Percentiles rank a stretch among this genome's conserved stretches.
Conservation (phyloP, 2,113 vertebrate species). For the Corapipo altera region DNA sequence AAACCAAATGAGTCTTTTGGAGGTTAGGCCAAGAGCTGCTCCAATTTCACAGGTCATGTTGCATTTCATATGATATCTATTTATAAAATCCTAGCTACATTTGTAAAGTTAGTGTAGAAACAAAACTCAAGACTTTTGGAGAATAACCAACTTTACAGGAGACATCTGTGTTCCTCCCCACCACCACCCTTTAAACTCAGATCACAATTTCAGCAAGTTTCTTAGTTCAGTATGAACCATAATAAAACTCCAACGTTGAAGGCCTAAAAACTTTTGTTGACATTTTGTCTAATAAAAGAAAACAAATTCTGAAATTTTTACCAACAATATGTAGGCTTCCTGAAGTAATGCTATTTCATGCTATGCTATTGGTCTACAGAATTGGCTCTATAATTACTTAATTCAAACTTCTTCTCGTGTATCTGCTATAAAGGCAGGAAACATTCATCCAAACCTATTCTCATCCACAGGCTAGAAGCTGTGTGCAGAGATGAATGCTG, state of each 20-base stretch:
- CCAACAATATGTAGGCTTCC: not conserved
- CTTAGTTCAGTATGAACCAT: not conserved
- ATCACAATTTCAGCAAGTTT: not conserved
- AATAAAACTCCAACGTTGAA: not conserved
- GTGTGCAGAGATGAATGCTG: not conserved
- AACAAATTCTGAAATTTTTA: not conserved
- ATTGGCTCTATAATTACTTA: not conserved
- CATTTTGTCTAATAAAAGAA: not conserved
- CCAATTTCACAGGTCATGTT: constrained; percentile 33
- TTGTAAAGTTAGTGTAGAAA: constrained; percentile 32
- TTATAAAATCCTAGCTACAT: constrained; percentile 30
- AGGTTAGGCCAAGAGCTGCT: constrained; percentile 33
- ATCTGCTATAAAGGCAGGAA: not conserved
- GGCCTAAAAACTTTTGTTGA: not conserved
- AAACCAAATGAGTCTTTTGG: constrained; percentile 15
- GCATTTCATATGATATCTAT: constrained; percentile 21
- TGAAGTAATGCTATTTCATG: not conserved
- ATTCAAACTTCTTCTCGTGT: not conserved
- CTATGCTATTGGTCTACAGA: not conserved
- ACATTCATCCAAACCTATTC: not conserved
- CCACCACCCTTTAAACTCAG: not conserved
- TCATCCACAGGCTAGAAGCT: not conserved
- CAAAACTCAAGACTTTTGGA: constrained; percentile 47
- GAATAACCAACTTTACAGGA: not conserved
- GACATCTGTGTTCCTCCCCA: not conserved